phyloP scores from a whole-genome alignment of 2,888 invertebrate species.

The Trilocha varians region DNA sequence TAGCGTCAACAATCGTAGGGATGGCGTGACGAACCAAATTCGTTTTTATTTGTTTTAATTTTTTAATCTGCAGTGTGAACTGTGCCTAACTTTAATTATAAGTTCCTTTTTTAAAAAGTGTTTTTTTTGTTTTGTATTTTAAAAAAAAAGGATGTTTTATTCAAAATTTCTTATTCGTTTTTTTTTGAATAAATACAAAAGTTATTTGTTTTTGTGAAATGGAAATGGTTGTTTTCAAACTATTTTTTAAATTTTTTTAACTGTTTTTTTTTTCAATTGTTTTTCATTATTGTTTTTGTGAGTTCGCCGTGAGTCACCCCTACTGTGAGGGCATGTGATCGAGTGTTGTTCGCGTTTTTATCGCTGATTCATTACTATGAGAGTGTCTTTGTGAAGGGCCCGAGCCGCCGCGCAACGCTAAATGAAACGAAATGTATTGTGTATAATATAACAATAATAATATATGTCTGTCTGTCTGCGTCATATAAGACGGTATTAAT shows the following conservation, averaged over 20 bases:
- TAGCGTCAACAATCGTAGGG: constrained; percentile 58
- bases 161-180: too few relatives aligned
- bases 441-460: too few relatives aligned
- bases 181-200: too few relatives aligned
- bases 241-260: background rate
- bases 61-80: too few relatives aligned
- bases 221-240: background rate
- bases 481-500: too few relatives aligned
- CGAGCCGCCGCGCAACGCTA: constrained; percentile 27
- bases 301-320: constrained; percentile 40
- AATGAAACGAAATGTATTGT: background rate
- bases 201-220: too few relatives aligned
- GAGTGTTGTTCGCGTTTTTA: constrained; percentile 67
- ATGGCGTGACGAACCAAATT: constrained; percentile 15
- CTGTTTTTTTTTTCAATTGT: background rate
- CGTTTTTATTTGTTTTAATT: too few relatives aligned
- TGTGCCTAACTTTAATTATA: too few relatives aligned
- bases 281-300: background rate
- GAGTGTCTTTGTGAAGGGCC: constrained; percentile 60
- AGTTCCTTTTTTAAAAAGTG: too few relatives aligned
- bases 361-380: constrained; percentile 69
- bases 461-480: too few relatives aligned
- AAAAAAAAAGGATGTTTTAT: too few relatives aligned
- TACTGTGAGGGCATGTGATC: constrained; percentile 48
- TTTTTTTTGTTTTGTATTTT: too few relatives aligned